Evolutionary conservation across 2,797 vertebrate species (phyloP), one percentile per base, ranked within the genome.

Genomic region (Sorex maritimensis): DNA sequence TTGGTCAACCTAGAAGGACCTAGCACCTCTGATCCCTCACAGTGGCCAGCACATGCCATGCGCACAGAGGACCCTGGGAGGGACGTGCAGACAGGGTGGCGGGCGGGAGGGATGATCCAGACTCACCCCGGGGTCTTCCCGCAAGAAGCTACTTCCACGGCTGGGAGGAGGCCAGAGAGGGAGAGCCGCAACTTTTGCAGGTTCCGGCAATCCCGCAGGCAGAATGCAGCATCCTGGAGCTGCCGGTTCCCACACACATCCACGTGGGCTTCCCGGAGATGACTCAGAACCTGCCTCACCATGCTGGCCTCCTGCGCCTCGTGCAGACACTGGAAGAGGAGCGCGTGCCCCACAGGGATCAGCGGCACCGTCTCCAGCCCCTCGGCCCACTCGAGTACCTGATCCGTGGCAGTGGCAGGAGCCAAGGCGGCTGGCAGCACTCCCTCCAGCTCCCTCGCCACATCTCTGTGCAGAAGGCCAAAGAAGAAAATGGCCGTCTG

Each of bases 391-490:
- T 46, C 75, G 4, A 86, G 0, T 21, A 95, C 24, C 7, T 80
- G 41, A 0, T 49, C 68, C 13, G 0, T 61, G 28, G 67, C 28
- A 6, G 12, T 21, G 52, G 63, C 23, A 10, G 12, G 63, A n/a
- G 34, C 26, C 81, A 86, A 2, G 15, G 17, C 38, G 11, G 84
- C 93, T 0, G 0, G 63, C 61, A 94, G 30, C 2, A 21, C 28
- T 0, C 34, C 74, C n/a, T 94, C 91, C 17, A 95, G 26, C 0
- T 58, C 63, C 52, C 69, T 23, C 15, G 72, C 55, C 8, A 77
- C 28, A 52, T 77, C 78, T n/a, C 30, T 6, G 6, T 82, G 87
- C 38, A 94, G 69, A 49, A 96, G 84, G 15, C 95, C 94, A 0
- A 94, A 95, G 30, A 26, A 6, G 13, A 92, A 94, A 1, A 78